phyloP scores from a whole-genome alignment of 1,140 invertebrate genomes.

The Pollicipes pollicipes region DNA sequence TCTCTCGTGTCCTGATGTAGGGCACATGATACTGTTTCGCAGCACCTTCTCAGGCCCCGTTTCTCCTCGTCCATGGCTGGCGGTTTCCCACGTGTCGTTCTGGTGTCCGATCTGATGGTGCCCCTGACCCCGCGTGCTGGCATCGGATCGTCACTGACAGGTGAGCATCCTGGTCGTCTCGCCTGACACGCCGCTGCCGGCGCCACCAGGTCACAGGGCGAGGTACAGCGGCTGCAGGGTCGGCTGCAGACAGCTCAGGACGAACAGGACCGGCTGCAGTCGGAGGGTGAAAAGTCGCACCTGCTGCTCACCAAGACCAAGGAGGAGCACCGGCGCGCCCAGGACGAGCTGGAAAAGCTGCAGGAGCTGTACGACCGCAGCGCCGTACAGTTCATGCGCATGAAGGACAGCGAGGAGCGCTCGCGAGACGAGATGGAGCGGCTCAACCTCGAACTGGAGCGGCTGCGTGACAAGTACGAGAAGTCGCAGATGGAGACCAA shows the following conservation, averaged over 20 bases:
- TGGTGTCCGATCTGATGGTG: no score
- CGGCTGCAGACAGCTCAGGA: constrained; percentile 67
- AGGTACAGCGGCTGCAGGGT: constrained; percentile 68
- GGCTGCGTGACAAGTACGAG: constrained; percentile 73
- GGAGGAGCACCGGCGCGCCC: constrained; percentile 65
- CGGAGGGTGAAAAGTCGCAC: constrained; percentile 69
- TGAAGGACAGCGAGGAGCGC: constrained; percentile 79
- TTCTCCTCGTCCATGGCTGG: no score
- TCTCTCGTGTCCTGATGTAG: no score
- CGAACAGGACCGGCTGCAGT: constrained; percentile 62
- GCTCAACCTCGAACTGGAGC: constrained; percentile 53
- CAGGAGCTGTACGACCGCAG: constrained; percentile 75
- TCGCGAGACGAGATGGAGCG: constrained; percentile 70
- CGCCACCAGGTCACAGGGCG: constrained; percentile 59
- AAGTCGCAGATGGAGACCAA: constrained; percentile 68
- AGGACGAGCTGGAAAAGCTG: constrained; percentile 60
- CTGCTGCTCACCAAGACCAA: constrained; percentile 54
- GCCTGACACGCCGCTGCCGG: no score
- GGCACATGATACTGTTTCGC: no score
- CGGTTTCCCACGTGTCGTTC: no score
- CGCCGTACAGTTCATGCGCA: constrained; percentile 56
- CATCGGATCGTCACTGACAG: no score
- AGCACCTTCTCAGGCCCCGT: no score
- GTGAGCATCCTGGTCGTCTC: no score
- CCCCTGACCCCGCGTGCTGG: no score